Evolutionary conservation across 2,113 vertebrate species (phyloP), one percentile per base, ranked within the genome.

Genomic region (Anhinga anhinga): DNA sequence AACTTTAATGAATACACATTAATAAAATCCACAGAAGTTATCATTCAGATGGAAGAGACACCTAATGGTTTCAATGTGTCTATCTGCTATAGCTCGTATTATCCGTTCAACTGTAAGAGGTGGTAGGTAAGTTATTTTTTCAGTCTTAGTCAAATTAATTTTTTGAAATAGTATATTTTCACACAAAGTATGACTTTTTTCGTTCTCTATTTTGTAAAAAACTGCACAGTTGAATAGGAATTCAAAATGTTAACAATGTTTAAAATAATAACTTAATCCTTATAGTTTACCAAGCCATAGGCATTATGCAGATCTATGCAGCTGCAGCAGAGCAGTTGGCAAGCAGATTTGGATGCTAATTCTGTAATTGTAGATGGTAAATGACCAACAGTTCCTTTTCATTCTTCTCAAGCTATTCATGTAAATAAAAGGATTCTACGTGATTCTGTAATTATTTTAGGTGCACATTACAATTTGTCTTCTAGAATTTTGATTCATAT

Each of bases 281-380:
- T 58, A 19, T 12, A n/a, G 66, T 72, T 94, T 92, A 23, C 40
- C 77, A 88, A 95, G 29, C 50, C 16, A 8, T 26, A 22, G 38
- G 42, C 85, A 66, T 76, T 90, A 50, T 86, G 69, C 59, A 63
- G 63, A 66, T 59, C 59, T 67, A 40, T 6, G 1, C 80, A 90
- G 86, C 76, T 97, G 88, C 72, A 94, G 80, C 38, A 67, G 73
- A 84, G 52, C 42, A 67, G 40, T 85, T 93, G 73, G 67, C 76
- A 93, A 88, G 61, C 47, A 77, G 78, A 83, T 81, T 63, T 95
- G 80, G 71, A 90, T 82, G 61, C 63, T 87, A 84, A 69, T 93
- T 97, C 77, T 95, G 59, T 91, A 77, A 92, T 86, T 83, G 82
- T 87, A 65, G 36, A 86, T 95, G n/a, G n/a, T 88, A 81, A 94